Base-by-base conservation (phyloP, 2,888 invertebrate species). In the Stenodera caucasica region DNA sequence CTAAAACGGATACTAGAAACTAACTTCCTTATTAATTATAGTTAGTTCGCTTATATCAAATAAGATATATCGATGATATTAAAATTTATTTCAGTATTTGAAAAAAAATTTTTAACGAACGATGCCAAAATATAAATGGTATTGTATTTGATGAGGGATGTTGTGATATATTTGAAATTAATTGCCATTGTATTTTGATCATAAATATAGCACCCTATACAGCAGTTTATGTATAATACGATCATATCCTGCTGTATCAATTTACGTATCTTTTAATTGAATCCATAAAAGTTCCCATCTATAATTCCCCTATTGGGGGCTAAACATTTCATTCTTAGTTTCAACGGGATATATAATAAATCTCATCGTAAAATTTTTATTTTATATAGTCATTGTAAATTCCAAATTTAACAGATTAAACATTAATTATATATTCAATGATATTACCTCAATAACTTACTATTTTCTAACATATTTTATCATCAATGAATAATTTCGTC, bases 251-350 rank as follows among this genome's bases (percentile, higher is more conserved):
- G 67, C 66, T 65, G 60, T 70, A 72, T 72, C 70, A 71, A 72
- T 74, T 74, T 73, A 71, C 74, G 73, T 75, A 75, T 75, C 75
- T 74, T 75, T 76, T 76, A 75, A 76, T 76, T 76, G 74, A 73
- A 75, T 70, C 74, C 69, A 73, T 75, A 75, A 75, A 75, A 75
- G 69, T 68, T 62, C 67, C 70, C 70, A 70, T 70, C 69, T 23
- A 70, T 66, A 69, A 71, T 70, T 51, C 55, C 59, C 61, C 57
- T 49, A 60, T 49, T 51, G 23, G 58, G 53, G 15, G 18, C 32
- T 26, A 49, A 53, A 61, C 33, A 21, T 49, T 18, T 33, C 50
- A 30, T 63, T 57, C 53, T 53, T 62, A 53, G 60, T 60, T 63
- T 63, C 63, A 30, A 57, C 55, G 57, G 59, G 54, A 52, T 54